These are phyloP conservation scores for Branchellion lobata DNA, from an alignment of 2,888 invertebrate species.

Conservation along the genomic window DNA sequence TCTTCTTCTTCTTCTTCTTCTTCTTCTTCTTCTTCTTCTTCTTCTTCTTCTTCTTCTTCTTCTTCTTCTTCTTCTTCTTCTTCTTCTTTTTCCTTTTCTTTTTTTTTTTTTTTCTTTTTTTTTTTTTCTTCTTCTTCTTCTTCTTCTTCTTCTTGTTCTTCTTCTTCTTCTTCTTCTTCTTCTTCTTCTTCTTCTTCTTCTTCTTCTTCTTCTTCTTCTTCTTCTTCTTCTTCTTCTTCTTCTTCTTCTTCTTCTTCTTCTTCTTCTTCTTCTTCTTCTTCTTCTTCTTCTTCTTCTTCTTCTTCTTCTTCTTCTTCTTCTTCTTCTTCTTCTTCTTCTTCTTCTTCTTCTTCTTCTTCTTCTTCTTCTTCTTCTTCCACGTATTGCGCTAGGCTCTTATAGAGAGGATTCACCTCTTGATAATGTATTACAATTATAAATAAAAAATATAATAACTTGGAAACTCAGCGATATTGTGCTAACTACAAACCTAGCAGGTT, in stretches of 20 bases:
- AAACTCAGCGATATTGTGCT: too few species aligned
- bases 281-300: not conserved
- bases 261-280: not conserved
- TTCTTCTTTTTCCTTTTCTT: not conserved
- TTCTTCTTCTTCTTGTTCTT: not conserved
- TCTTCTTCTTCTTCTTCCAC: not conserved
- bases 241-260: not conserved
- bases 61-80: not conserved
- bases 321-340: not conserved
- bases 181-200: not conserved
- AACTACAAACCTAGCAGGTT: too few species aligned
- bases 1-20: not conserved
- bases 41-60: not conserved
- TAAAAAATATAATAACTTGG: too few species aligned
- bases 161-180: not conserved
- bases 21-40: not conserved
- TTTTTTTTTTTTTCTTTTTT: not conserved
- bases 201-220: not conserved
- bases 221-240: not conserved
- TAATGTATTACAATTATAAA: constrained; percentile 2
- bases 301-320: not conserved
- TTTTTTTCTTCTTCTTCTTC: not conserved
- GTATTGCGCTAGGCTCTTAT: too few species aligned
- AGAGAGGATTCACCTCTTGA: not conserved
- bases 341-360: not conserved